Conservation (phyloP, 1,140 invertebrate species). For the Zelostemma sp. region DNA sequence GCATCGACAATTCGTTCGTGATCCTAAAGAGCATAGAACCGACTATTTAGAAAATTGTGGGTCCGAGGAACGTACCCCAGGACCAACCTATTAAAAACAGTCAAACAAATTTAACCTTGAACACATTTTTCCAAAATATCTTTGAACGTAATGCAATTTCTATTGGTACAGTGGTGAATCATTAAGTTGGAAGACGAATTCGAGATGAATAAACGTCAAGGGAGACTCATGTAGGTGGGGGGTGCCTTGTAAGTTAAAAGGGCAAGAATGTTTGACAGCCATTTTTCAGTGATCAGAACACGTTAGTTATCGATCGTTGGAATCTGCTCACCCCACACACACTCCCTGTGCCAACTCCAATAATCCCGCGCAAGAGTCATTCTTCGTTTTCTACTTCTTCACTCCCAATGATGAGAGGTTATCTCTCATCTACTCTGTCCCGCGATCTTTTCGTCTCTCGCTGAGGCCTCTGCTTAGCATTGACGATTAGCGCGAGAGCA, state of each 20-base stretch:
- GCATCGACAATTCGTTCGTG: conserved; percentile 52
- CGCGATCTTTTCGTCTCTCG: conserved; percentile 48
- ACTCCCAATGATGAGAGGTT: conserved; percentile 59
- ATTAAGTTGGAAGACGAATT: conserved; percentile 37
- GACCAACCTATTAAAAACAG: conserved; percentile 32
- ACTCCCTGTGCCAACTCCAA: conserved; percentile 45
- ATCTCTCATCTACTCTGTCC: conserved; percentile 60
- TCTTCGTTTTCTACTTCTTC: conserved; percentile 62
- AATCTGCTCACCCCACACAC: conserved; percentile 57
- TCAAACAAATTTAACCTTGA: too few species aligned
- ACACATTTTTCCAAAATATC: conserved; percentile 12
- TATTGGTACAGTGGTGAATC: conserved; percentile 19
- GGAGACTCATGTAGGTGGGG: conserved; percentile 49
- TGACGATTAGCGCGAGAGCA: conserved; percentile 45
- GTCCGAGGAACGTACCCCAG: conserved; percentile 33
- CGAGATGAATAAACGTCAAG: conserved; percentile 33
- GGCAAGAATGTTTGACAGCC: conserved; percentile 69
- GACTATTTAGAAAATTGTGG: conserved; percentile 51
- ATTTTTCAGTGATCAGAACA: conserved; percentile 69
- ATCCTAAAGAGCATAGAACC: conserved; percentile 51
- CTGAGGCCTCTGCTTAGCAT: conserved; percentile 43
- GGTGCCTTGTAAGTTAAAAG: conserved; percentile 62
- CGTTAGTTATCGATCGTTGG: conserved; percentile 63
- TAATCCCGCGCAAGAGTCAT: conserved; percentile 53
- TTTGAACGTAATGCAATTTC: too few species aligned